phyloP scores from a whole-genome alignment of 1,140 invertebrate species.

The Arion vulgaris region DNA sequence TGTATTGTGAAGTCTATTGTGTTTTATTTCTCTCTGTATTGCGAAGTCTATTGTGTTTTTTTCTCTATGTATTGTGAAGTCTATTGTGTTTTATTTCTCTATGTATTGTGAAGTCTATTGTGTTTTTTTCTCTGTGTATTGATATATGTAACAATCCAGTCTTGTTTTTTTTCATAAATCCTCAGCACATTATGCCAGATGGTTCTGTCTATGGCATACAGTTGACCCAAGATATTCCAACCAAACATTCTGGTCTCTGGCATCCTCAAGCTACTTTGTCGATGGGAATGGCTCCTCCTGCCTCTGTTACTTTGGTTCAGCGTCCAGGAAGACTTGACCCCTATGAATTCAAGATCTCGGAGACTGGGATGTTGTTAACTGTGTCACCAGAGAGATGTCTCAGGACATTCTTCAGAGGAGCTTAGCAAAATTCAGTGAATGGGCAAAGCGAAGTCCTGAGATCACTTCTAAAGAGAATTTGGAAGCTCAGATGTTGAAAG shows the following conservation, averaged over 20 bases:
- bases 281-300: slow-evolving; percentile 11
- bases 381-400: background rate
- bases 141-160: no score
- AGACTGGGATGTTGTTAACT: background rate
- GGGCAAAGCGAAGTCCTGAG: background rate
- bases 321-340: background rate
- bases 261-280: slow-evolving; percentile 31
- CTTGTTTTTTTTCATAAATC: background rate
- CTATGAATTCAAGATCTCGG: background rate
- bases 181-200: slow-evolving; percentile 42
- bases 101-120: no score
- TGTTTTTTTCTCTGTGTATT: no score
- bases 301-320: background rate
- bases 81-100: no score
- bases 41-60: no score
- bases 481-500: background rate
- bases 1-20: no score
- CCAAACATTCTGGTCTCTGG: slow-evolving; percentile 32
- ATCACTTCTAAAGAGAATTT: background rate
- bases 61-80: no score
- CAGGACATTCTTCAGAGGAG: background rate
- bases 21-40: no score
- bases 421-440: background rate
- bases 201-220: slow-evolving; percentile 40
- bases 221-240: slow-evolving; percentile 32